Percentiles rank a stretch among this genome's conserved stretches.
phyloP scores from a whole-genome alignment of 1,140 invertebrate species.

The Aleiodes sp. region DNA sequence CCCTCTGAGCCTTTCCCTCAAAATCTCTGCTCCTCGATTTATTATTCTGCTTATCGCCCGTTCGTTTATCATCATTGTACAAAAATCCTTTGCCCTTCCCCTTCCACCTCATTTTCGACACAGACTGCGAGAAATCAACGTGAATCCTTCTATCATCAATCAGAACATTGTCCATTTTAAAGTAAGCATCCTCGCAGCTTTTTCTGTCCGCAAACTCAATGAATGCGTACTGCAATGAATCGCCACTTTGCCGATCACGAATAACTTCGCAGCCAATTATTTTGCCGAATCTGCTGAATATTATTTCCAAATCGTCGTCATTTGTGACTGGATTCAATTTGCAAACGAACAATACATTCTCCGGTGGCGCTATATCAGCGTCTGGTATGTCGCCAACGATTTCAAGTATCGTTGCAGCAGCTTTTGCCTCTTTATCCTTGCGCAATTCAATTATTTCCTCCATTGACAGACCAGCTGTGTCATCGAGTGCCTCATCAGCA shows the following conservation, averaged over 20 bases:
- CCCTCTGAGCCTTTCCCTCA: constrained; percentile 14
- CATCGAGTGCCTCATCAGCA: constrained; percentile 95
- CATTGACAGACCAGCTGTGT: constrained; percentile 82
- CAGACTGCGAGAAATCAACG: constrained; percentile 99
- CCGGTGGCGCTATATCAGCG: constrained; percentile 96
- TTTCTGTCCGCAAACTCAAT: constrained; percentile 97
- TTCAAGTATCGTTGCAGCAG: constrained; percentile 96
- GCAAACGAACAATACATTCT: constrained; percentile 99
- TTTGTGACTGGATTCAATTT: constrained; percentile 99
- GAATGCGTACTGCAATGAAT: constrained; percentile 99
- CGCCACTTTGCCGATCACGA: constrained; percentile 89
- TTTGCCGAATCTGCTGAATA: constrained; percentile 96
- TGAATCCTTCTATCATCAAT: constrained; percentile 99
- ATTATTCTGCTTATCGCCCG: neutral
- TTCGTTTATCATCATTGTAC: constrained; percentile 50
- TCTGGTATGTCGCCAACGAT: constrained; percentile 98
- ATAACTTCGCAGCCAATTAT: constrained; percentile 87
- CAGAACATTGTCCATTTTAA: constrained; percentile 99
- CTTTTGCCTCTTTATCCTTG: constrained; percentile 92
- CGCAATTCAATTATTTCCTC: constrained; percentile 90
- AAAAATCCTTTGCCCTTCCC: constrained; percentile 82
- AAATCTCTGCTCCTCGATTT: neutral
- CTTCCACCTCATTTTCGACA: constrained; percentile 89
- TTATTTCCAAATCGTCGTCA: constrained; percentile 97
- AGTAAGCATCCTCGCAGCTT: constrained; percentile 97